These are phyloP conservation scores for Parus major DNA, from an alignment of 2,113 vertebrate genomes.

Conservation along the genomic window DNA sequence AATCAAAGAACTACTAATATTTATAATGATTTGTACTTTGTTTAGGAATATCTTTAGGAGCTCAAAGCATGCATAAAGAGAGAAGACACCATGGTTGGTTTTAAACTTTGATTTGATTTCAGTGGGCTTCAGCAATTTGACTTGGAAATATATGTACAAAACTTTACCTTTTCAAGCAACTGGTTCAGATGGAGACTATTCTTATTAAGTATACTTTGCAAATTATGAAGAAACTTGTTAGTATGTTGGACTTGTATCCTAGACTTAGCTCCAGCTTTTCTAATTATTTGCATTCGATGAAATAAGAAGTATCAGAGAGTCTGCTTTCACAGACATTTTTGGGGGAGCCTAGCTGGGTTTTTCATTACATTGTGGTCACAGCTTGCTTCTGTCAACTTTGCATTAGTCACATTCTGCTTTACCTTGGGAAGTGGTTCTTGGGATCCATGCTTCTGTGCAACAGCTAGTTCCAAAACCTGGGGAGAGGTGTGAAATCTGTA, in stretches of 20 bases:
- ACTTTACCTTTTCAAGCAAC: neutral
- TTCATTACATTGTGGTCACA: neutral
- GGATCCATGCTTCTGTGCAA: neutral
- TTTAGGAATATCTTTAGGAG: neutral
- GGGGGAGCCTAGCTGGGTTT: fast-evolving
- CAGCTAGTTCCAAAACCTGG: neutral
- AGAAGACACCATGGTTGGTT: neutral
- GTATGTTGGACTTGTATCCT: neutral
- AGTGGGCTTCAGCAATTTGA: neutral
- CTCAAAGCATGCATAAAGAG: neutral
- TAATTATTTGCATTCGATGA: neutral
- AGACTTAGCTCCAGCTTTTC: neutral
- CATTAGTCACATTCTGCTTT: neutral
- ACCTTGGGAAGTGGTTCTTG: neutral
- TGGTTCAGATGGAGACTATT: neutral
- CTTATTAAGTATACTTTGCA: neutral
- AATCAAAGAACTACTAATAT: neutral
- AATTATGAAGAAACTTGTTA: neutral
- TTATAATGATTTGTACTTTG: neutral
- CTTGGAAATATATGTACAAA: neutral
- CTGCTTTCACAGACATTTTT: neutral
- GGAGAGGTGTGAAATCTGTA: neutral
- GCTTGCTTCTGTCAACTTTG: neutral
- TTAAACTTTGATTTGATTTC: neutral
- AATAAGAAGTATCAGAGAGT: neutral